Base-by-base conservation (phyloP, 1,140 invertebrate species). In the Drosophila lacertosa region DNA sequence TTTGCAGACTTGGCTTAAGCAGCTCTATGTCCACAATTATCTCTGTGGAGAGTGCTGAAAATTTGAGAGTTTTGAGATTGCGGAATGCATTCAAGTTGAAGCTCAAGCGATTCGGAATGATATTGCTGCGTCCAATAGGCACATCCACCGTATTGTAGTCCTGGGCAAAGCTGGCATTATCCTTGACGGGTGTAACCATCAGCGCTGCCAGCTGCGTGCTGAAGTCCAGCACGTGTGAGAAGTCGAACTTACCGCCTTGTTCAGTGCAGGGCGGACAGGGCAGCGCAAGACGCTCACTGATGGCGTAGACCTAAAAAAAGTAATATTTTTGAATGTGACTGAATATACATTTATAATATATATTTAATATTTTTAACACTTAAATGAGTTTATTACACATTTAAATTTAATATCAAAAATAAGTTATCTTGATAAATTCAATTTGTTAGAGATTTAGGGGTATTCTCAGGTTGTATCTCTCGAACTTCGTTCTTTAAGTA, bases 201-300 rank as follows among this genome's bases (percentile, higher is more conserved):
- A 98, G 89, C 10, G 91, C 92, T 15, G 92, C 93, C 6, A 97
- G 84, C 77, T 96, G 94, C 1, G 95, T 95, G 89, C 96, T 96
- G 86, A 97, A 97, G 89, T 99, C 97, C 54, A 99, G 89, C 4
- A 98, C 94, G 89, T 98, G 96, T 75, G 96, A 97, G 66, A 98
- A 96, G 91, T 98, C 96, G 81, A 95, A 95, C 90, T 93, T 94
- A 74, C 94, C 93, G 7, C 74, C 78, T 32, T 90, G 79, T 89
- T 93, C 93, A 54, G 92, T 91, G 66, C 95, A 94, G 0, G 82
- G 83, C 0, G 82, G 82, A 91, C 97, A 96, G 0, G 97, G 96
- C 72, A 97, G 94, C 90, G 96, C 96, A 7, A 98, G 93, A 75
- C 97, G 93, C 91, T 97, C 95, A 81, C 95, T 97, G 45, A 99